phyloP scores from a whole-genome alignment of 2,888 invertebrate species.

The Dorcus hopei region DNA sequence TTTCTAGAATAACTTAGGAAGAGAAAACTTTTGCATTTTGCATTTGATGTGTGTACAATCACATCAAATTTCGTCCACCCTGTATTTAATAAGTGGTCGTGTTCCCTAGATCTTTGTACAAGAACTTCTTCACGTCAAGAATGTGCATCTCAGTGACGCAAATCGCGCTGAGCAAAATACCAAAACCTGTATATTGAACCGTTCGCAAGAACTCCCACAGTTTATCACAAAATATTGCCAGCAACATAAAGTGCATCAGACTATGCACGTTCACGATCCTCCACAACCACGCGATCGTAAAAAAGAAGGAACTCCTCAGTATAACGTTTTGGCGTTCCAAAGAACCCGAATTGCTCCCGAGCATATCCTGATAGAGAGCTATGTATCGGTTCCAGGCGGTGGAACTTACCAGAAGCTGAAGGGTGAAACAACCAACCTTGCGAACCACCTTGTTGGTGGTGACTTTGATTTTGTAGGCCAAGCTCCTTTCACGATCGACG shows the following conservation, averaged over 20 bases:
- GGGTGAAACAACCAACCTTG: constrained; percentile 63
- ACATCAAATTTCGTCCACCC: no score
- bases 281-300: constrained; percentile 72
- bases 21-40: no score
- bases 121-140: constrained; percentile 57
- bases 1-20: no score
- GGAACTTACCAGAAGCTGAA: constrained; percentile 72
- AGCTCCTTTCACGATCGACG: constrained; percentile 51
- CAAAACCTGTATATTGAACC: constrained; percentile 69
- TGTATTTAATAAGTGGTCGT: constrained; percentile 27
- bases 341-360: constrained; percentile 63
- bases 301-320: constrained; percentile 72
- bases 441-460: constrained; percentile 64
- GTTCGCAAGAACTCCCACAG: constrained; percentile 72
- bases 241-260: constrained; percentile 67
- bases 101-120: constrained; percentile 51
- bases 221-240: constrained; percentile 79
- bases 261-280: constrained; percentile 77
- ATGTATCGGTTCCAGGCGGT: constrained; percentile 84
- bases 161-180: constrained; percentile 64
- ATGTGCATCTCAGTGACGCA: constrained; percentile 72
- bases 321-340: constrained; percentile 57
- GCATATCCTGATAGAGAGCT: constrained; percentile 70
- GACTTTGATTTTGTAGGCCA: constrained; percentile 66
- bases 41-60: no score